A percentile compares a stretch with the other conserved stretches of the same genome.
Conservation (phyloP, 2,888 invertebrate species). For the Chrysomela aeneicollis region DNA sequence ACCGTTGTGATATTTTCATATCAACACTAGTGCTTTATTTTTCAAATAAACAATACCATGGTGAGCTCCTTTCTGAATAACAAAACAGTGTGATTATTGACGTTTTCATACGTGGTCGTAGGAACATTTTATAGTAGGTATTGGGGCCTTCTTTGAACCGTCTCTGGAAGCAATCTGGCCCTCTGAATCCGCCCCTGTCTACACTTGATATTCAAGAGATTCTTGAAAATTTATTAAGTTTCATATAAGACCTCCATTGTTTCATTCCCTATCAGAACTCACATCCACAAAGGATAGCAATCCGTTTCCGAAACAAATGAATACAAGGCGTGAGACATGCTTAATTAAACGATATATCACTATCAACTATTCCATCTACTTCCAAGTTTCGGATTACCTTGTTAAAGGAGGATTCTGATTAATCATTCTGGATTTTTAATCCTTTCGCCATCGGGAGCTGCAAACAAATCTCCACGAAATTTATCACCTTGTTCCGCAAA, state of each 20-base stretch:
- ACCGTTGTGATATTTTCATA: too few species aligned
- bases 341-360: conserved; percentile 62
- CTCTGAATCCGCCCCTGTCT: too few species aligned
- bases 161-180: too few species aligned
- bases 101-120: too few species aligned
- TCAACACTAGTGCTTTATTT: too few species aligned
- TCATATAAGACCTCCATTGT: not conserved
- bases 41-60: too few species aligned
- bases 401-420: conserved; percentile 58
- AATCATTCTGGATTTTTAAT: conserved; percentile 59
- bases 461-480: conserved; percentile 52
- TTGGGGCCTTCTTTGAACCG: too few species aligned
- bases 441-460: conserved; percentile 48
- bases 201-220: not conserved
- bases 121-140: too few species aligned
- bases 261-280: conserved; percentile 39
- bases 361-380: conserved; percentile 53
- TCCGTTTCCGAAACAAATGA: conserved; percentile 62
- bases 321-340: conserved; percentile 61
- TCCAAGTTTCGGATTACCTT: conserved; percentile 59
- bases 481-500: conserved; percentile 50
- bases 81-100: too few species aligned
- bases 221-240: not conserved
- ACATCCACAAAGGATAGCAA: conserved; percentile 55
- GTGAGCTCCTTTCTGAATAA: too few species aligned